phyloP scores from a whole-genome alignment of 2,797 vertebrate species.

The Otolemur crassicaudatus region DNA sequence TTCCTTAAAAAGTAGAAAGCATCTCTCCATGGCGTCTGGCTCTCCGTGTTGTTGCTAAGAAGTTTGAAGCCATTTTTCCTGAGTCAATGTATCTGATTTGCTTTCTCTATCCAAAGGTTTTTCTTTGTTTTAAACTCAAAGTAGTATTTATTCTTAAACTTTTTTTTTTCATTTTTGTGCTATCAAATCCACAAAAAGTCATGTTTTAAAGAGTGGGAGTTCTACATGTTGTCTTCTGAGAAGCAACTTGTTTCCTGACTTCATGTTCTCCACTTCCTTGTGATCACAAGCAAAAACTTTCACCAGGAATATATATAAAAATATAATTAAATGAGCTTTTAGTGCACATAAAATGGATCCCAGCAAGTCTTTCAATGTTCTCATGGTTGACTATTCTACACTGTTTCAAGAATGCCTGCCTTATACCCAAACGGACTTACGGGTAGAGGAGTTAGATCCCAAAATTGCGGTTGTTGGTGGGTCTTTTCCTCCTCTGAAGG shows the following conservation, averaged over 20 bases:
- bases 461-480: neutral
- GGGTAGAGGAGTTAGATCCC: neutral
- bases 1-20: conserved; percentile 50
- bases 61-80: neutral
- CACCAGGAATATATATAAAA: neutral
- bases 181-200: neutral
- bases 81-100: neutral
- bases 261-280: neutral
- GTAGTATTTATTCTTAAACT: neutral
- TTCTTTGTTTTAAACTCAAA: conserved; percentile 2
- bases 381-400: neutral
- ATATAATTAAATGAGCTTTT: conserved; percentile 10
- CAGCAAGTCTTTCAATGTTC: neutral
- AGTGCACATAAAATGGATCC: neutral
- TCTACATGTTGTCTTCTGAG: neutral
- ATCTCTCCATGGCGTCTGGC: neutral
- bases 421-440: neutral
- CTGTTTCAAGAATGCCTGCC: neutral
- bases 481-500: neutral
- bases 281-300: neutral
- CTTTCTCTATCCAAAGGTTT: neutral
- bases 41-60: neutral
- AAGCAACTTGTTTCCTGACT: neutral
- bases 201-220: conserved; percentile 25
- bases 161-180: neutral